Percentiles rank a stretch among this genome's conserved stretches.
These are phyloP conservation scores for Adelges cooleyi DNA, from an alignment of 1,140 invertebrate genomes.

Conservation along the genomic window DNA sequence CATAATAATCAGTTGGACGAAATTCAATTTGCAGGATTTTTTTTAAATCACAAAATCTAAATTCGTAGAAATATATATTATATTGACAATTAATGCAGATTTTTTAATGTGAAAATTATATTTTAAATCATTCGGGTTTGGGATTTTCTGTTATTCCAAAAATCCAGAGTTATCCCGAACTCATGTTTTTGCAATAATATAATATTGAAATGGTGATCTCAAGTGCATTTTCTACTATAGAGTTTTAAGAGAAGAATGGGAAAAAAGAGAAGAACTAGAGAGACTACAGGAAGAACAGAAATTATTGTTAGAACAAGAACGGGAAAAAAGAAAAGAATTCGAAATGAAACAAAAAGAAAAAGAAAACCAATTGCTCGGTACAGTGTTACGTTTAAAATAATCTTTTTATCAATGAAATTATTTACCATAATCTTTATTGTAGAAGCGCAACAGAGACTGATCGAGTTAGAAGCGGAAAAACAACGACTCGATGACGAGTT, in stretches of 20 bases:
- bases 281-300: conserved; percentile 61
- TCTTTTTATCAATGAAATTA: neutral
- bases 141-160: no score
- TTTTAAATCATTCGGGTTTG: no score
- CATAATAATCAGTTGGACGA: conserved; percentile 8
- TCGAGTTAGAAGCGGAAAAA: conserved; percentile 55
- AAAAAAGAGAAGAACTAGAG: conserved; percentile 65
- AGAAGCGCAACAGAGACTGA: conserved; percentile 54
- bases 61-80: no score
- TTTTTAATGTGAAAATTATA: no score
- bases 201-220: no score
- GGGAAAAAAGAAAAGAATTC: conserved; percentile 58
- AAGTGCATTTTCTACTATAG: no score
- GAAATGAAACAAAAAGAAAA: conserved; percentile 58
- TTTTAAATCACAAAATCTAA: no score
- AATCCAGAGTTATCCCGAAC: no score
- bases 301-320: conserved; percentile 56
- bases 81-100: no score
- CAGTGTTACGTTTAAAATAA: conserved; percentile 12
- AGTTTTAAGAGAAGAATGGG: conserved; percentile 70
- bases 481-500: conserved; percentile 53
- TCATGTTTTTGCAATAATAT: no score
- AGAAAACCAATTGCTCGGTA: conserved; percentile 53
- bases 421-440: conserved; percentile 32
- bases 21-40: no score